phyloP scores from a whole-genome alignment of 2,113 vertebrate genomes.

The Rhinolophus ferrumequinum region DNA sequence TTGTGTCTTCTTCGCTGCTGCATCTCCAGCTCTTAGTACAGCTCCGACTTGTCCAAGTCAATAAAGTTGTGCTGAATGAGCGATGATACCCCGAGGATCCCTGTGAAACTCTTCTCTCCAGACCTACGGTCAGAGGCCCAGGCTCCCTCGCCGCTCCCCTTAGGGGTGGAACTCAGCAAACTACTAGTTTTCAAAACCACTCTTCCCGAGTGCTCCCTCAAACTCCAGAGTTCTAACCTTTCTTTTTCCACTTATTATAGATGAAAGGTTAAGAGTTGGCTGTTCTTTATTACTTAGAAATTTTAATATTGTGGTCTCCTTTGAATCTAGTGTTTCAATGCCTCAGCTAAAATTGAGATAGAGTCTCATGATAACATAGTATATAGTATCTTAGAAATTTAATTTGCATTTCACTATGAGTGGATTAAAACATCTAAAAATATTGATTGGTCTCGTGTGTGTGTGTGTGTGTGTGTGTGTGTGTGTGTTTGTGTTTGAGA shows the following conservation, averaged over 20 bases:
- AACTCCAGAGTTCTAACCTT: background rate
- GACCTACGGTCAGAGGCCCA: background rate
- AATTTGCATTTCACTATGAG: background rate
- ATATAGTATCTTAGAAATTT: background rate
- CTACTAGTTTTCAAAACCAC: background rate
- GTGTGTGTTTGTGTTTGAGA: background rate
- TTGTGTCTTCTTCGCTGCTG: background rate
- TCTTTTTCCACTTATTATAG: background rate
- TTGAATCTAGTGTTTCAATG: background rate
- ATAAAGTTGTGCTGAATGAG: background rate
- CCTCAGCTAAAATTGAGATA: background rate
- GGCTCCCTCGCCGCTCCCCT: background rate
- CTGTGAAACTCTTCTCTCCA: background rate
- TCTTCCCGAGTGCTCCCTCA: background rate
- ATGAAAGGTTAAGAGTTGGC: background rate
- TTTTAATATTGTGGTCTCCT: background rate
- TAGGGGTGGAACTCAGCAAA: background rate
- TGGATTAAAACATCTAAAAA: background rate
- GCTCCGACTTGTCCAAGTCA: too few relatives aligned
- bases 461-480: background rate
- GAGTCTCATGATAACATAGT: background rate
- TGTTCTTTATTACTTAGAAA: background rate
- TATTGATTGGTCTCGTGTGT: background rate
- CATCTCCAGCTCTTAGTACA: background rate
- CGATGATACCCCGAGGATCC: background rate